Conservation (phyloP, 2,888 invertebrate species). For the Lamellibrachia satsuma region DNA sequence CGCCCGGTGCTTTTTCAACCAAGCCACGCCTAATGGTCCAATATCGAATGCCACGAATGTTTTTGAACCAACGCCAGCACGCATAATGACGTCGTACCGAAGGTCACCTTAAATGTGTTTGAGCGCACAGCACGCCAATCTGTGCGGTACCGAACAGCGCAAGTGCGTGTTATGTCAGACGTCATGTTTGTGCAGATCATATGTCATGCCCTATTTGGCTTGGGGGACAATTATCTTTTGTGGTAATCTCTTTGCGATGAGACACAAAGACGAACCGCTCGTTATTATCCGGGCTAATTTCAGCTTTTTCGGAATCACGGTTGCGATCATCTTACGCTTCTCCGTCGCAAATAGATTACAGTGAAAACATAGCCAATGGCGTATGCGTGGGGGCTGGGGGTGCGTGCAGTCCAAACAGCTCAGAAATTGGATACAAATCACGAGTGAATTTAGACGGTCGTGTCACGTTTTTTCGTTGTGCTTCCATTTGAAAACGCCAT, state of each 20-base stretch:
- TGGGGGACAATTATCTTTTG: no score
- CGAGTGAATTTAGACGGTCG: not conserved
- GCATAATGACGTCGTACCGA: not conserved
- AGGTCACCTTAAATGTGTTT: not conserved
- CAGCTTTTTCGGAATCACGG: no score
- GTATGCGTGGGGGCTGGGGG: not conserved
- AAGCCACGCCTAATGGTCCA: not conserved
- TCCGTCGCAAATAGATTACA: not conserved
- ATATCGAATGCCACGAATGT: not conserved
- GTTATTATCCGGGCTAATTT: not conserved
- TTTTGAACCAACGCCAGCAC: not conserved
- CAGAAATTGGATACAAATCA: not conserved
- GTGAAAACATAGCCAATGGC: not conserved
- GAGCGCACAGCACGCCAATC: not conserved
- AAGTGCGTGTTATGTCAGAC: not conserved
- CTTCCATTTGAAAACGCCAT: not conserved
- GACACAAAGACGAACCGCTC: not conserved
- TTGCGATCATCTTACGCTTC: not conserved
- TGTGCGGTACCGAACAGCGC: not conserved
- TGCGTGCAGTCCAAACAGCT: not conserved
- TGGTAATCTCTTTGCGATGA: not conserved
- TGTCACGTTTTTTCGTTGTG: no score
- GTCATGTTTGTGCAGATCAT: not conserved
- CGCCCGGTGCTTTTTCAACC: not conserved
- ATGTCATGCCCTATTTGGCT: not conserved